These are phyloP conservation scores for Drosophila grimshawi DNA, from an alignment of 1,140 invertebrate species.

Conservation along the genomic window DNA sequence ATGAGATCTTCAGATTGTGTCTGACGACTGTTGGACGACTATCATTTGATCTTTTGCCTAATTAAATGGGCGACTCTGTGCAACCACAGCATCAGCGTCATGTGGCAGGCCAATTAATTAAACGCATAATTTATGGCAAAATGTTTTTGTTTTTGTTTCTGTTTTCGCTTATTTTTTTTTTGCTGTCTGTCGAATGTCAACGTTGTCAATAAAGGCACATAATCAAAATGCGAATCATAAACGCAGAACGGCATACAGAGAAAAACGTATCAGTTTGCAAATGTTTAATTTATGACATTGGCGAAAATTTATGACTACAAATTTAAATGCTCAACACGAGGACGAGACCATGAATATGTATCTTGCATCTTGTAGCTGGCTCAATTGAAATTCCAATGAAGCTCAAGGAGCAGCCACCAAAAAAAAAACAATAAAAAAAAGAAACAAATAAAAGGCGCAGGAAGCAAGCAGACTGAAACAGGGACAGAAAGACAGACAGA, in stretches of 20 bases:
- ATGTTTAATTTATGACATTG: constrained; percentile 81
- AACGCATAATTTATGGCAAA: constrained; percentile 77
- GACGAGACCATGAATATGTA: constrained; percentile 71
- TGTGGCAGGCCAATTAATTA: constrained; percentile 78
- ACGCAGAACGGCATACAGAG: not conserved
- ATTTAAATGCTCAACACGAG: constrained; percentile 66
- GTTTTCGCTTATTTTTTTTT: constrained; percentile 23
- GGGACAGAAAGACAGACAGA: constrained; percentile 25
- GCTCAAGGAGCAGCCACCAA: constrained; percentile 57
- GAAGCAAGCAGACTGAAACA: constrained; percentile 42
- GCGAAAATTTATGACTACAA: constrained; percentile 77
- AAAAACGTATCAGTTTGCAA: constrained; percentile 72
- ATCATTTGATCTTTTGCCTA: constrained; percentile 35
- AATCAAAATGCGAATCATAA: constrained; percentile 43
- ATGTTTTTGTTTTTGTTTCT: constrained; percentile 41
- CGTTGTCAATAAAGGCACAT: constrained; percentile 52
- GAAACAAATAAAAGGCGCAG: constrained; percentile 69
- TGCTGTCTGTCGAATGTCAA: constrained; percentile 37
- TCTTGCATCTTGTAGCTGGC: constrained; percentile 40
- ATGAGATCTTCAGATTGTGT: constrained; percentile 20
- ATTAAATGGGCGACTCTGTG: constrained; percentile 60
- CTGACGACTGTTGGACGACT: not conserved
- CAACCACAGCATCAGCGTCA: constrained; percentile 45
- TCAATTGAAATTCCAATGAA: constrained; percentile 77
- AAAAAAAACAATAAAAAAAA: constrained; percentile 20